Evolutionary conservation across 2,113 vertebrate species (phyloP), one percentile per base, ranked within the genome.

Genomic region (Meriones unguiculatus): DNA sequence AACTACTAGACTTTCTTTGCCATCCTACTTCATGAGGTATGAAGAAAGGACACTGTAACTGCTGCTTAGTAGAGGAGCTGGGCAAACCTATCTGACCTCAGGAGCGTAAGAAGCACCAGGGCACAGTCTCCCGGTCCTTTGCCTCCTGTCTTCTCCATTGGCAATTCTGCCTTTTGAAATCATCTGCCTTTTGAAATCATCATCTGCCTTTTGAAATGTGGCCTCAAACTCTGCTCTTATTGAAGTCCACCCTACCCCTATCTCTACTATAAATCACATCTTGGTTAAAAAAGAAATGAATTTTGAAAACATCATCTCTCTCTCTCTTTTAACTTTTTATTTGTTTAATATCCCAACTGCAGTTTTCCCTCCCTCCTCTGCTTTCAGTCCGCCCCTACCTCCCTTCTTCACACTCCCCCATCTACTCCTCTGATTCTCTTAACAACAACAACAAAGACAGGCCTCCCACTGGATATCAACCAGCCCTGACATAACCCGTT

Each of bases 1-100:
- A 87, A 80, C 35, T 75, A 87, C 65, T 95, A 69, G 38, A 25
- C 87, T 89, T 91, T 59, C 62, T 54, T 87, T 93, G 91, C 52
- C 46, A 89, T 92, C 32, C 72, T 80, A 30, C 12, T 94, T 41
- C 28, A 70, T 10, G 38, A 89, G 67, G 18, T 82, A 2, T 57
- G 52, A 76, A 70, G 64, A 94, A 89, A 30, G 78, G 20, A 57
- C 57, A 28, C 22, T 92, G 57, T 89, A 88, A 69, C 24, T 87
- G 0, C 57, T 72, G 0, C 57, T 72, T 89, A 54, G 67, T 28
- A 82, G 24, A 13, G 38, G 24, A 86, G 52, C 7, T 38, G 70
- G 18, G 9, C 5, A 25, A 91, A 35, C 38, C 73, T 35, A 50
- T n/a, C 1, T 14, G 77, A 32, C 35, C 52, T 15, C 13, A 22